Percentiles rank a stretch among this genome's conserved stretches.
Conservation (phyloP, 2,113 vertebrate species). For the Zosterops hypoxanthus region DNA sequence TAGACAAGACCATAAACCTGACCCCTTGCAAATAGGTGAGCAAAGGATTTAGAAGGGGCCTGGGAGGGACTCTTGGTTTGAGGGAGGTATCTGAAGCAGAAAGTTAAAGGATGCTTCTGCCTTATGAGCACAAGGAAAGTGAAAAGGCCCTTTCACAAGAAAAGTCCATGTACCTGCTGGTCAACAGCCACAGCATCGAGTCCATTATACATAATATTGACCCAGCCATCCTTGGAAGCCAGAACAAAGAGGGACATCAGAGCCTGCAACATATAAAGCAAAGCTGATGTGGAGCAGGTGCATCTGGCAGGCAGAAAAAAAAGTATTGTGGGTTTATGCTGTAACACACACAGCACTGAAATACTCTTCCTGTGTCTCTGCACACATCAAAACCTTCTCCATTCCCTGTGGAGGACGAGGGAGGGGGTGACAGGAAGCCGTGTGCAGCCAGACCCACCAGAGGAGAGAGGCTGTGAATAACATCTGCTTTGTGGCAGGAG, state of each 20-base stretch:
- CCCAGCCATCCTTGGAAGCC: conserved; percentile 98
- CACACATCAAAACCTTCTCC: not conserved
- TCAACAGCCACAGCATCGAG: conserved; percentile 94
- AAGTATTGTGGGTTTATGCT: not conserved
- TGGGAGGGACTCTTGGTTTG: not conserved
- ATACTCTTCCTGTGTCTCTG: not conserved
- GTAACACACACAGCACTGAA: not conserved
- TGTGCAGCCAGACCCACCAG: not conserved
- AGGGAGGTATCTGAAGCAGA: not conserved
- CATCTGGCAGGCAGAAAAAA: not conserved
- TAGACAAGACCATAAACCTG: not conserved
- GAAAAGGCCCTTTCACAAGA: not conserved
- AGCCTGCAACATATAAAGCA: conserved; percentile 78
- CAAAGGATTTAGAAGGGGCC: not conserved
- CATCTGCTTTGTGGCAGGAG: not conserved
- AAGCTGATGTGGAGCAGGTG: not conserved
- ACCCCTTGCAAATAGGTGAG: not conserved
- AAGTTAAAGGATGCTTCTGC: not conserved
- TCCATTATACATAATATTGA: conserved; percentile 99
- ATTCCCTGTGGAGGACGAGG: not conserved
- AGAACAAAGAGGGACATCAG: conserved; percentile 98
- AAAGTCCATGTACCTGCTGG: conserved; percentile 83
- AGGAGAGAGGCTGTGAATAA: not conserved
- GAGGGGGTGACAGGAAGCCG: not conserved
- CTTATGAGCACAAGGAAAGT: not conserved